Conservation (phyloP, 2,113 vertebrate species). For the Cyphomyrus discorhynchus region DNA sequence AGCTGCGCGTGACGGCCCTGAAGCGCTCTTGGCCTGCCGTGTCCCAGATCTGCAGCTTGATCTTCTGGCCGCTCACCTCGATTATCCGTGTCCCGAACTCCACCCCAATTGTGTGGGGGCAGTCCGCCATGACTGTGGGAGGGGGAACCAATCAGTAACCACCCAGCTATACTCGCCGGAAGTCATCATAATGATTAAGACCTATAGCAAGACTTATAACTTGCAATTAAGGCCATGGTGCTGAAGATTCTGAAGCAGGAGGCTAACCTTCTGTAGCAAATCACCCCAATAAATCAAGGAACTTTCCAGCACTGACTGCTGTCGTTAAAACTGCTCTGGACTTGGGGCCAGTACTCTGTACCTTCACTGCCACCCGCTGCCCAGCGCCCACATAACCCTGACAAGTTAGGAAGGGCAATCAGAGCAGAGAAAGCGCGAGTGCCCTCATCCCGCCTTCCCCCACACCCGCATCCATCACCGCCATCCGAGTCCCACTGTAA, state of each 20-base stretch:
- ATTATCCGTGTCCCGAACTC: slow-evolving; percentile 98
- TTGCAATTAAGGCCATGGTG: not conserved
- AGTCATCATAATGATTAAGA: not conserved
- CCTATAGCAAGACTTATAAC: not conserved
- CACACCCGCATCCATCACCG: not conserved
- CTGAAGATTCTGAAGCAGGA: not conserved
- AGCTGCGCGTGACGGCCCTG: slow-evolving; percentile 94
- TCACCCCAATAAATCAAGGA: not conserved
- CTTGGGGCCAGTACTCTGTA: not conserved
- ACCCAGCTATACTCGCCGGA: not conserved
- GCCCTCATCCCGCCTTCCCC: not conserved
- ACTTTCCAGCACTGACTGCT: not conserved
- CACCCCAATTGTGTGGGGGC: slow-evolving; percentile 97
- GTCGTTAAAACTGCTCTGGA: not conserved
- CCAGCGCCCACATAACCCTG: not conserved
- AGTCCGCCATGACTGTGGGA: slow-evolving; percentile 91
- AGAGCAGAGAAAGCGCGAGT: not conserved
- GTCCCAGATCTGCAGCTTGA: slow-evolving; percentile 99
- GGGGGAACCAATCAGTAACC: not conserved
- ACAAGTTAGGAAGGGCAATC: not conserved
- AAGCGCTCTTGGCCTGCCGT: slow-evolving; percentile 97
- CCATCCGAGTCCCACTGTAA: not conserved
- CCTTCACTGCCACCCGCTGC: not conserved
- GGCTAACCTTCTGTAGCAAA: not conserved
- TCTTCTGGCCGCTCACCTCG: slow-evolving; percentile 98